phyloP scores from a whole-genome alignment of 2,888 invertebrate genomes.

The Papilio demoleus region DNA sequence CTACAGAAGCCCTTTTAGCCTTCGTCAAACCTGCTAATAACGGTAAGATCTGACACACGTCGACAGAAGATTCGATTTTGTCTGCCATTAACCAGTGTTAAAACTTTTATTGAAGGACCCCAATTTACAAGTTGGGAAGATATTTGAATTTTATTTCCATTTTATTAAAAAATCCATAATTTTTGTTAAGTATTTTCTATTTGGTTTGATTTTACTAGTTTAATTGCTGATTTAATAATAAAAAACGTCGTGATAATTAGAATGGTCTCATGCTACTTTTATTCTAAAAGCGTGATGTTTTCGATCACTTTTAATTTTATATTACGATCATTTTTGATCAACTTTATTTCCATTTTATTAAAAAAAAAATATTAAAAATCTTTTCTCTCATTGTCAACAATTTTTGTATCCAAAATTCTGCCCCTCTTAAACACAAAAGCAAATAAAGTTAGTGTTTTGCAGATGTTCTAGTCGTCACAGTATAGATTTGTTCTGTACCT shows the following conservation, averaged over 20 bases:
- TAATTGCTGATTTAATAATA: conserved; percentile 9
- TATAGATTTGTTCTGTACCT: no score
- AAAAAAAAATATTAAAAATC: no score
- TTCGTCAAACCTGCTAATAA: conserved; percentile 91
- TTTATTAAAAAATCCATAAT: no score
- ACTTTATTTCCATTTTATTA: conserved; percentile 8
- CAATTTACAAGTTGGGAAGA: not conserved
- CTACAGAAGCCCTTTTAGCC: conserved; percentile 97
- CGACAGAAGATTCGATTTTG: not conserved
- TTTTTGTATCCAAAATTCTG: not conserved
- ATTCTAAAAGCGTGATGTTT: conserved; percentile 25
- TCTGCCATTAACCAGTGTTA: no score
- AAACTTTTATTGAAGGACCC: not conserved
- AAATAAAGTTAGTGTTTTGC: no score
- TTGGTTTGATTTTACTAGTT: not conserved
- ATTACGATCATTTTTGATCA: conserved; percentile 28
- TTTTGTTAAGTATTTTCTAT: not conserved
- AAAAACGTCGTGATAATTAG: conserved; percentile 14
- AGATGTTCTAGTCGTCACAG: no score
- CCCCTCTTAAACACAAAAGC: not conserved
- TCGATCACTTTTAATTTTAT: conserved; percentile 1
- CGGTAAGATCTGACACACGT: conserved; percentile 62
- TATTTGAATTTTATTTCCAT: conserved; percentile 14
- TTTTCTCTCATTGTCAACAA: no score
- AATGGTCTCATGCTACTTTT: conserved; percentile 17